phyloP scores from a whole-genome alignment of 2,797 vertebrate species.

The Paguma larvata region DNA sequence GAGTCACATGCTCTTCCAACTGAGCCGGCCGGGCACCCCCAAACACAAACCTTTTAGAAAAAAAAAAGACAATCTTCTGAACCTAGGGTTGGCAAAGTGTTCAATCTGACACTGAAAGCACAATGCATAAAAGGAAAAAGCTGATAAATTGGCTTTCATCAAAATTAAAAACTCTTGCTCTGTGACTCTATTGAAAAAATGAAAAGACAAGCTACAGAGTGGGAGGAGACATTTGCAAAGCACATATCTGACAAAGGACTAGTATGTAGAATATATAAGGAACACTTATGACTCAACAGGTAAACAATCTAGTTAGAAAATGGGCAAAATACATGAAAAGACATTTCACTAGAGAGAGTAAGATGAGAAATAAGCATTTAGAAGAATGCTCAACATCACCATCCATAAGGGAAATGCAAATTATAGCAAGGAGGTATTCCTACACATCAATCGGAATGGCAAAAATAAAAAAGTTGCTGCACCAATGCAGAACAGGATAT shows the following conservation, averaged over 20 bases:
- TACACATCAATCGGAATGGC: neutral
- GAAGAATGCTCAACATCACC: neutral
- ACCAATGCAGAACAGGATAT: neutral
- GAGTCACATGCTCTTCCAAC: too few relatives aligned
- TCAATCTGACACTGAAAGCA: neutral
- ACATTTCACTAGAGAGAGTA: neutral
- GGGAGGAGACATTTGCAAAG: neutral
- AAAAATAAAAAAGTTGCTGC: neutral
- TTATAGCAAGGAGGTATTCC: neutral
- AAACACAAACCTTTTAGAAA: neutral
- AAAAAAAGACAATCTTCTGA: neutral
- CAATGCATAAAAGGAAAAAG: neutral
- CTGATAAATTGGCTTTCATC: neutral
- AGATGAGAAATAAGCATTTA: neutral
- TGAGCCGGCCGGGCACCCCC: too few relatives aligned
- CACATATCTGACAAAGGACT: neutral
- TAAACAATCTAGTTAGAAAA: neutral
- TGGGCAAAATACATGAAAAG: neutral
- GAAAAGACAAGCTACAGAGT: neutral
- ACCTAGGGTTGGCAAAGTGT: neutral
- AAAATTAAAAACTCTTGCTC: slow-evolving; percentile 11
- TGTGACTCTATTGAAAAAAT: neutral
- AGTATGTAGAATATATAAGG: neutral
- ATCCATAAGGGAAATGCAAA: neutral
- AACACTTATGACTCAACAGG: neutral